Evolutionary conservation across 2,888 invertebrate species (phyloP).

Genomic region (Chrysolina oricalcia): DNA sequence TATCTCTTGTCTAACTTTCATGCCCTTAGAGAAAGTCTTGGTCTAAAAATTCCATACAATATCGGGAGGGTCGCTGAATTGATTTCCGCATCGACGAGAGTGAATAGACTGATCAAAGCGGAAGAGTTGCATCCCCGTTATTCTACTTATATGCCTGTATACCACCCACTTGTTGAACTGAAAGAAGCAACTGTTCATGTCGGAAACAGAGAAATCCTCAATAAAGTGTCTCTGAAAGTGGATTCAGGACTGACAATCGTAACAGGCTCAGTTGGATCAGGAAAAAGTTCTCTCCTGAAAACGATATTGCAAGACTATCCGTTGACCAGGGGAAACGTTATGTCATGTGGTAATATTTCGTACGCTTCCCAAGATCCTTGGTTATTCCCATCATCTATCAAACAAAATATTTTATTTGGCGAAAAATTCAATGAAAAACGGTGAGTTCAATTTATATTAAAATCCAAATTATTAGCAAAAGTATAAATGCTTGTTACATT

Average conservation of each 20-base stretch:
- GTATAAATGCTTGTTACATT: too few species aligned
- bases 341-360: slow-evolving; percentile 72
- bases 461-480: too few species aligned
- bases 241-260: slow-evolving; percentile 71
- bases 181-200: slow-evolving; percentile 56
- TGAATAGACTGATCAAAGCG: slow-evolving; percentile 76
- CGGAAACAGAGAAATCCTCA: slow-evolving; percentile 65
- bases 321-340: slow-evolving; percentile 67
- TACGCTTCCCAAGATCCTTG: slow-evolving; percentile 80
- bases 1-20: slow-evolving; percentile 93
- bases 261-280: slow-evolving; percentile 79
- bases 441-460: slow-evolving; percentile 15
- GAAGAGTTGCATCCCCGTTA: slow-evolving; percentile 82
- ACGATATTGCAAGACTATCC: slow-evolving; percentile 70
- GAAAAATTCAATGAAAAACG: slow-evolving; percentile 35
- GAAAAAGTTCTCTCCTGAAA: slow-evolving; percentile 74
- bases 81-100: slow-evolving; percentile 80
- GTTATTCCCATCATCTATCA: slow-evolving; percentile 76
- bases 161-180: slow-evolving; percentile 55
- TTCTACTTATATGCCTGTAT: slow-evolving; percentile 33
- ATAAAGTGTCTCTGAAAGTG: slow-evolving; percentile 63
- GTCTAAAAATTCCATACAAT: slow-evolving; percentile 91
- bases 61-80: slow-evolving; percentile 87
- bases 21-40: slow-evolving; percentile 86
- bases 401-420: slow-evolving; percentile 80